Evolutionary conservation across 1,140 invertebrate genomes (phyloP).

Genomic region (Maconellicoccus hirsutus): DNA sequence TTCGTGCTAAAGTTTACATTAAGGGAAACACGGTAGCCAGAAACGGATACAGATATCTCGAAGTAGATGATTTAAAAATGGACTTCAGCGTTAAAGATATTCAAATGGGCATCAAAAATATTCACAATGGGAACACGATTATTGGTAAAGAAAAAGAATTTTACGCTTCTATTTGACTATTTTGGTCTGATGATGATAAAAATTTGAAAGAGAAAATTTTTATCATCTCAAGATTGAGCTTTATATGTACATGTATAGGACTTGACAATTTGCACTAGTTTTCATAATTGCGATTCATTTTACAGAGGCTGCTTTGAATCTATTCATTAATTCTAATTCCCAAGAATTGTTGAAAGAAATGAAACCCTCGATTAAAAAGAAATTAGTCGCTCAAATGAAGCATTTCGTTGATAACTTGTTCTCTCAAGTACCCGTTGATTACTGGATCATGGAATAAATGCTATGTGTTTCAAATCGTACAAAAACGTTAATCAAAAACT

Average conservation of each 20-base stretch:
- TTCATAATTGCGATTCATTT: background rate
- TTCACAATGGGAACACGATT: constrained; percentile 62
- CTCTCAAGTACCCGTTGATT: constrained; percentile 59
- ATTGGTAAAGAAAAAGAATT: constrained; percentile 46
- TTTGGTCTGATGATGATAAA: too few species aligned
- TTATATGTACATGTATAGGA: too few species aligned
- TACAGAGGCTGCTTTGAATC: constrained; percentile 64
- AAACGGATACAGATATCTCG: constrained; percentile 49
- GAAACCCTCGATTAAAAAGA: constrained; percentile 67
- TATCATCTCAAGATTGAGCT: too few species aligned
- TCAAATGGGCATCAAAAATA: constrained; percentile 67
- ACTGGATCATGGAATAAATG: constrained; percentile 46
- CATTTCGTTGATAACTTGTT: constrained; percentile 61
- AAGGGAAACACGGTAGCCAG: constrained; percentile 49
- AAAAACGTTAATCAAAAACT: too few species aligned
- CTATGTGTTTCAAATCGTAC: background rate
- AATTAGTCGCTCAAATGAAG: constrained; percentile 58
- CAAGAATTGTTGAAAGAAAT: constrained; percentile 71
- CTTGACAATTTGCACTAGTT: too few species aligned
- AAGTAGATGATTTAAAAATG: constrained; percentile 60
- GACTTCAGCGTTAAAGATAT: constrained; percentile 68
- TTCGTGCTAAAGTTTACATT: constrained; percentile 70
- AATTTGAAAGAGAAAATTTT: too few species aligned
- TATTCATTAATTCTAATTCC: constrained; percentile 74
- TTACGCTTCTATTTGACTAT: too few species aligned